A percentile compares a stretch with the other conserved stretches of the same genome.
These are phyloP conservation scores for Agrotis ipsilon DNA, from an alignment of 2,888 invertebrate genomes.

Conservation along the genomic window DNA sequence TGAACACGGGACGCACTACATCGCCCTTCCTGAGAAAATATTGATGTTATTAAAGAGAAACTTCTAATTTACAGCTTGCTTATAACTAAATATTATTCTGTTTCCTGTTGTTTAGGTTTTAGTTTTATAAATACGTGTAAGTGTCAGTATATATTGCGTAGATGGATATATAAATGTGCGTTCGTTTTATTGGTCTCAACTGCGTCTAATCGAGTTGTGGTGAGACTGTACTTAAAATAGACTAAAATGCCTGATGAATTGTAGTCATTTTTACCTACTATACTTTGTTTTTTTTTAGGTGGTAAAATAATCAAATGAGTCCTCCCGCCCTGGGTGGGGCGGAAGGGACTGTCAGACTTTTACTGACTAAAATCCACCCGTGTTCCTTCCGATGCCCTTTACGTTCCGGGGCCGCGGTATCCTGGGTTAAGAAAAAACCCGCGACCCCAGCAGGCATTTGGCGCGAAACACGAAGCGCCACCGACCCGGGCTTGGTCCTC, in stretches of 20 bases:
- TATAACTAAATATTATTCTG: slow-evolving; percentile 47
- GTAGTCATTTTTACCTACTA: no score
- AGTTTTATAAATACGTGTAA: slow-evolving; percentile 37
- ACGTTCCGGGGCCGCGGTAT: no score
- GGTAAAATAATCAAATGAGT: no score
- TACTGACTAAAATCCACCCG: no score
- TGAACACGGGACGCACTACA: slow-evolving; percentile 52
- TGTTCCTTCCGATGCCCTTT: no score
- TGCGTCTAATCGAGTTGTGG: slow-evolving; percentile 24
- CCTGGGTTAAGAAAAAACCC: no score
- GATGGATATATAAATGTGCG: slow-evolving; percentile 15
- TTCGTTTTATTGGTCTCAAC: slow-evolving; percentile 25
- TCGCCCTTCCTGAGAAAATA: slow-evolving; percentile 33
- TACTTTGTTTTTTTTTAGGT: no score
- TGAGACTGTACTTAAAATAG: slow-evolving; percentile 27
- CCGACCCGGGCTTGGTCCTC: no score
- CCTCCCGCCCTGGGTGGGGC: no score
- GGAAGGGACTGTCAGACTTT: no score
- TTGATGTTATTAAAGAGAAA: slow-evolving; percentile 46
- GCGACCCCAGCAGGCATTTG: no score
- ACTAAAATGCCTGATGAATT: neutral
- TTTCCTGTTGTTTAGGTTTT: slow-evolving; percentile 60
- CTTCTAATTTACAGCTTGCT: slow-evolving; percentile 33
- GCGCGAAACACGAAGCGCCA: no score
- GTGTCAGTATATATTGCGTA: slow-evolving; percentile 19